Conservation (phyloP, 1,140 invertebrate species). For the Microvelia longipes region DNA sequence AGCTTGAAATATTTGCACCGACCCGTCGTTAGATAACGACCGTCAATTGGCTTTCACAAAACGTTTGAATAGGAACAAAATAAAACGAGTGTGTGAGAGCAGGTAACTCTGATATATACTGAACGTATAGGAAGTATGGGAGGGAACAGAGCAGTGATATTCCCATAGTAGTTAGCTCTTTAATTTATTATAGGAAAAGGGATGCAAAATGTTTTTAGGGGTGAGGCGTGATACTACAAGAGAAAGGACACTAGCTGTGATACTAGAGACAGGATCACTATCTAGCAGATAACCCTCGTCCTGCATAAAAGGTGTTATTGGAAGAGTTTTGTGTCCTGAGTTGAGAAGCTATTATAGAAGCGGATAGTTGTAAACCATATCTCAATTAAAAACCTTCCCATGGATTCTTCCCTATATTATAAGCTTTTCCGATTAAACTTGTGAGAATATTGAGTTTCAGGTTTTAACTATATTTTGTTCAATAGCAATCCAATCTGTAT, state of each 20-base stretch:
- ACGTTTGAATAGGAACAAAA: background rate
- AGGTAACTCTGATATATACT: no score
- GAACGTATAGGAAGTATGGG: background rate
- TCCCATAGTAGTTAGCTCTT: background rate
- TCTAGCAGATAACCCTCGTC: background rate
- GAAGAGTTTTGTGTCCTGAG: background rate
- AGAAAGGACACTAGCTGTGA: background rate
- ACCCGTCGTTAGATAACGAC: background rate
- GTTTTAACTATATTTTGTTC: no score
- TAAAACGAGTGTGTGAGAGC: background rate
- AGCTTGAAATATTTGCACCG: background rate
- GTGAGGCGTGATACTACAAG: background rate
- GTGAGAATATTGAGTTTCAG: no score
- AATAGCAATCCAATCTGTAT: no score
- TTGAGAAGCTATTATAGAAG: background rate
- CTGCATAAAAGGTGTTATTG: background rate
- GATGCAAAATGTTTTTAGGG: background rate
- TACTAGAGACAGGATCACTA: background rate
- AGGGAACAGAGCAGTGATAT: background rate
- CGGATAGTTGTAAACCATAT: background rate
- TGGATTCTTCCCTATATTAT: no score
- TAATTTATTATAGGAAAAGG: background rate
- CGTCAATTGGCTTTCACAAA: background rate
- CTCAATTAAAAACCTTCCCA: background rate
- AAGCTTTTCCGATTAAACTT: no score